Evolutionary conservation across 2,797 vertebrate species (phyloP).

Genomic region (Megalops cyprinoides): DNA sequence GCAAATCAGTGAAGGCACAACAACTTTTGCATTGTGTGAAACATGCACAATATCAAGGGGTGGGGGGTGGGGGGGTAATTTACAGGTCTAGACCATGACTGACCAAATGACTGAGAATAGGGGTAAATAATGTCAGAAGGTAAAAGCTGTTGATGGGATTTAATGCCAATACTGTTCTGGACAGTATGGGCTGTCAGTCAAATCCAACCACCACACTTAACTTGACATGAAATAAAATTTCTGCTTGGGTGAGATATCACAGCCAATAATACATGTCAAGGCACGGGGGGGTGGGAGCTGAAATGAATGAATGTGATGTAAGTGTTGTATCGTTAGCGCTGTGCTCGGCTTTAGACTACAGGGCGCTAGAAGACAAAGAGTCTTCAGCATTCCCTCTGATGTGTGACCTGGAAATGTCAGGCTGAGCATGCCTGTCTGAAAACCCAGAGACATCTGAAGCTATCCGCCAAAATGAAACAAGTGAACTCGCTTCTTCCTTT

Average conservation of each 20-base stretch:
- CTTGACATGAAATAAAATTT: neutral
- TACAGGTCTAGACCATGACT: neutral
- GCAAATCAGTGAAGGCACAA: too few species aligned
- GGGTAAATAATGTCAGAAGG: neutral
- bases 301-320: neutral
- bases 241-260: neutral
- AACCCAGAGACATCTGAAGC: conserved; percentile 12
- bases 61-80: too few species aligned
- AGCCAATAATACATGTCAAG: neutral
- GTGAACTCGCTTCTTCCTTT: neutral
- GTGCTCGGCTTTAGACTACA: neutral
- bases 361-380: neutral
- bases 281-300: neutral
- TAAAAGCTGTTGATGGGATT: conserved; percentile 1
- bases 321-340: neutral
- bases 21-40: too few species aligned
- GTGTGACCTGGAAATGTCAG: conserved; percentile 33
- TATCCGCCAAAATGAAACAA: conserved; percentile 8
- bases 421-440: conserved; percentile 5
- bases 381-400: conserved; percentile 7
- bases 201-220: neutral
- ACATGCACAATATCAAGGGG: too few species aligned
- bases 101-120: neutral
- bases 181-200: neutral
- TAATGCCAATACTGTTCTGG: neutral